Base-by-base conservation (phyloP, 2,113 vertebrate genomes). In the Microcebus ravelobensis region DNA sequence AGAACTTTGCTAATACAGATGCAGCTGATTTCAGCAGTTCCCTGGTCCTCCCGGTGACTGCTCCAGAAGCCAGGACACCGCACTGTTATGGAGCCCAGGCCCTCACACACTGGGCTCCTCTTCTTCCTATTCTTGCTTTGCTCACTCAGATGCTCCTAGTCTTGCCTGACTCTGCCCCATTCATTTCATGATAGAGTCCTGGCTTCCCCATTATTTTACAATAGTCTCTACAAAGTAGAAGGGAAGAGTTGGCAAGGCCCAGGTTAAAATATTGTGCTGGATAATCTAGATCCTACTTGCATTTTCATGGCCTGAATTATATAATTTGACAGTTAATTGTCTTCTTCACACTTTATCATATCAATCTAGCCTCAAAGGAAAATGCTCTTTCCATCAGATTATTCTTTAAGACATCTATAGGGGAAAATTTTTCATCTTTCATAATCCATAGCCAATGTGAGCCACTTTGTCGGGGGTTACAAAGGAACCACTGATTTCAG, bases 361-460 rank as follows among this genome's bases (percentile, higher is more conserved):
- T 71, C 48, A 61, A 17, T 39, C 14, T 71, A 52, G 20, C n/a
- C 36, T 81, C 65, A 90, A 96, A 85, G n/a, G 81, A 74, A 68
- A 57, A 68, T 87, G 17, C 34, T 79, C 0, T 77, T 70, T 36
- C 74, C 6, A 6, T 88, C 27, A 55, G 55, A 83, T 67, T 31
- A 68, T 63, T 83, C 39, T 82, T 81, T 9, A 67, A 92, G 76
- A 73, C 9, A 48, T 79, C 50, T 13, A 17, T 18, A 86, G 63
- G 14, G 55, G 10, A 2, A 79, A 55, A 23, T 42, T 81, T 36
- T 39, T 18, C 34, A 21, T 87, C 57, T 71, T 90, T 92, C 61
- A 18, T 90, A 87, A 85, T 82, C 23, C 63, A 12, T 5, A 25
- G 2, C 63, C 42, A 63, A 67, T 70, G 23, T 14, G 39, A 73